phyloP scores from a whole-genome alignment of 2,888 invertebrate genomes.

The Latrodectus hesperus region DNA sequence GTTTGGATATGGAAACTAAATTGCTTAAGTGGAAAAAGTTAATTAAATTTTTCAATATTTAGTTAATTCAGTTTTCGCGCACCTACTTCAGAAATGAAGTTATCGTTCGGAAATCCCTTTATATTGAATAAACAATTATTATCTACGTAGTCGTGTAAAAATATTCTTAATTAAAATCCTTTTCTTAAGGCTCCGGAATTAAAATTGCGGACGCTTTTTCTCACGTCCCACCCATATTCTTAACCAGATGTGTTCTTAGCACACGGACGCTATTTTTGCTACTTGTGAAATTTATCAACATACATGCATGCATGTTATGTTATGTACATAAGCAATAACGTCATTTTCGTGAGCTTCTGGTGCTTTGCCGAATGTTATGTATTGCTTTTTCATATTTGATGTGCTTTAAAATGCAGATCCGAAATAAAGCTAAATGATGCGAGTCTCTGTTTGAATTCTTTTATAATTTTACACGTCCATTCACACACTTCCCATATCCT shows the following conservation, averaged over 20 bases:
- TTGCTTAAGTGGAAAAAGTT: no score
- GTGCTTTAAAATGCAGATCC: conserved; percentile 49
- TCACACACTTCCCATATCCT: no score
- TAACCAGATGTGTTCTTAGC: conserved; percentile 63
- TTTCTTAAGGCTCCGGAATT: not conserved
- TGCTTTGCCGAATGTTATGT: conserved; percentile 64
- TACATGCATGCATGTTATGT: conserved; percentile 29
- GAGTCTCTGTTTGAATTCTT: no score
- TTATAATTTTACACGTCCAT: no score
- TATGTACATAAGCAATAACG: conserved; percentile 67
- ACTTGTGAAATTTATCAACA: conserved; percentile 47
- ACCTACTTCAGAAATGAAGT: no score
- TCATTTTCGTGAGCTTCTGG: conserved; percentile 64
- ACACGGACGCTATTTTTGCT: conserved; percentile 68
- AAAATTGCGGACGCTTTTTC: conserved; percentile 25
- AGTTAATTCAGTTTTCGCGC: no score
- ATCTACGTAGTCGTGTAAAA: no score
- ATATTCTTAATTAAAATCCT: no score
- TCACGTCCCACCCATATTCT: not conserved
- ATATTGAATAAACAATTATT: no score
- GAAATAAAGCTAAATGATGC: not conserved
- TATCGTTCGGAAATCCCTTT: no score
- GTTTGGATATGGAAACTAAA: no score
- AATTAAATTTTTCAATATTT: no score
- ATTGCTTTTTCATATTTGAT: conserved; percentile 60